These are phyloP conservation scores for Sinonovacula constricta DNA, from an alignment of 1,140 invertebrate genomes.

Conservation along the genomic window DNA sequence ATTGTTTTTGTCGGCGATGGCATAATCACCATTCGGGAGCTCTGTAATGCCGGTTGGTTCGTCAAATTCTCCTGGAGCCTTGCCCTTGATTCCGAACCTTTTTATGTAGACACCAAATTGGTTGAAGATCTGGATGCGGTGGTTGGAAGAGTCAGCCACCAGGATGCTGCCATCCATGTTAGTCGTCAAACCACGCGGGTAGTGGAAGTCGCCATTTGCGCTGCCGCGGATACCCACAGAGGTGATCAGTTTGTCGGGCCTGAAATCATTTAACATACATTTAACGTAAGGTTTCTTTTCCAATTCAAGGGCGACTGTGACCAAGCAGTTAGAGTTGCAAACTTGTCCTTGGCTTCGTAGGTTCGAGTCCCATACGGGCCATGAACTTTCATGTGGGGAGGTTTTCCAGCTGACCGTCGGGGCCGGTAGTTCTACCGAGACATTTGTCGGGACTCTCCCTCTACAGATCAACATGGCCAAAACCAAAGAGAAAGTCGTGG, in stretches of 20 bases:
- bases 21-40: conserved; percentile 79
- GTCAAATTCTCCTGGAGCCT: conserved; percentile 65
- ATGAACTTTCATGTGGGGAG: too few species aligned
- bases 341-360: too few species aligned
- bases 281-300: too few species aligned
- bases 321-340: too few species aligned
- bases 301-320: too few species aligned
- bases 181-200: conserved; percentile 83
- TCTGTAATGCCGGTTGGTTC: conserved; percentile 71
- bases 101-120: conserved; percentile 68
- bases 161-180: conserved; percentile 90
- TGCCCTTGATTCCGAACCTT: conserved; percentile 67
- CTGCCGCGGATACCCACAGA: conserved; percentile 65
- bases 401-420: too few species aligned
- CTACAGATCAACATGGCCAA: too few species aligned
- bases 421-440: too few species aligned
- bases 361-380: too few species aligned
- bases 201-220: conserved; percentile 68
- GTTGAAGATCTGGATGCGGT: conserved; percentile 83
- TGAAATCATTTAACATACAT: conserved; percentile 49
- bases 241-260: conserved; percentile 72
- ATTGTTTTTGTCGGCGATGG: conserved; percentile 95
- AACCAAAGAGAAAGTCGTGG: too few species aligned
- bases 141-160: conserved; percentile 95
- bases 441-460: too few species aligned